Evolutionary conservation across 1,140 invertebrate species (phyloP).

Genomic region (Hypothenemus hampei): DNA sequence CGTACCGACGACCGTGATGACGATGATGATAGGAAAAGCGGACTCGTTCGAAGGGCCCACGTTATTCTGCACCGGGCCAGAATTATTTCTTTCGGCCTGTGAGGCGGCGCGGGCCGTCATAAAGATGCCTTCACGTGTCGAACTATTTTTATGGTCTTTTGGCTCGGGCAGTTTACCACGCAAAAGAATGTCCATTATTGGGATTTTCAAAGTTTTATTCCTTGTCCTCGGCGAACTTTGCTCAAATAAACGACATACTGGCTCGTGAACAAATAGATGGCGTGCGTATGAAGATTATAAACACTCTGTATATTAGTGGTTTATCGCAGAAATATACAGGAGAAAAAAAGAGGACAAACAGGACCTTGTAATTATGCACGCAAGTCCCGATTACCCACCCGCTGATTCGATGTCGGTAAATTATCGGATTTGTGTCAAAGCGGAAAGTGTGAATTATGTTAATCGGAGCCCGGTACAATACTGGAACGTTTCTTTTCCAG

Average conservation of each 20-base stretch:
- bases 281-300: too few species aligned
- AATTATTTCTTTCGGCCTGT: background rate
- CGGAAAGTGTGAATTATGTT: slow-evolving; percentile 19
- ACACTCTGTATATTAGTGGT: too few species aligned
- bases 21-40: slow-evolving; percentile 1
- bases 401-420: slow-evolving; percentile 12
- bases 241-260: background rate
- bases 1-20: slow-evolving; percentile 12
- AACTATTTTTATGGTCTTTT: slow-evolving; percentile 30
- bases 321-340: too few species aligned
- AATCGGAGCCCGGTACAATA: slow-evolving; percentile 1
- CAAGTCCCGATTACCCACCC: slow-evolving; percentile 7
- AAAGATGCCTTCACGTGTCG: slow-evolving; percentile 27
- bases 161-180: slow-evolving; percentile 28
- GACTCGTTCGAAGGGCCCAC: slow-evolving; percentile 2
- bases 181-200: slow-evolving; percentile 27
- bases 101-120: slow-evolving; percentile 6
- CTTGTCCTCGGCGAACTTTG: background rate
- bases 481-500: too few species aligned
- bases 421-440: slow-evolving; percentile 17
- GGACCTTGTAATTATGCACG: slow-evolving; percentile 8
- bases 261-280: too few species aligned
- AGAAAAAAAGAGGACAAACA: too few species aligned
- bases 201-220: slow-evolving; percentile 26
- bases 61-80: too few species aligned